These are phyloP conservation scores for Falco concolor DNA, from an alignment of 2,797 vertebrate species.

Conservation along the genomic window DNA sequence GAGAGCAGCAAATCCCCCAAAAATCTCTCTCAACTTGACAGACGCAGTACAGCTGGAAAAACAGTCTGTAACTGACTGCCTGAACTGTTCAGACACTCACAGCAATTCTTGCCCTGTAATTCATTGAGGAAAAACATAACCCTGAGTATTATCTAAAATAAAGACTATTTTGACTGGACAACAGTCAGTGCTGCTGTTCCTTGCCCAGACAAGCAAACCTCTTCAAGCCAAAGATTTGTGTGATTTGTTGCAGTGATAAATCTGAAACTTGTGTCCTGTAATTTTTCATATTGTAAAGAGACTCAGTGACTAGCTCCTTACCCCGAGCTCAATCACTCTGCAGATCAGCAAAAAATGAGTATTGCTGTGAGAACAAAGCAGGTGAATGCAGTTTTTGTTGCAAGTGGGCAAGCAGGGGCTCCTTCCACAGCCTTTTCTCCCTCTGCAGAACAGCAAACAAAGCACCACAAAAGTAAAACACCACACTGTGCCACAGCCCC, in stretches of 20 bases:
- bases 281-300: background rate
- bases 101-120: background rate
- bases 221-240: background rate
- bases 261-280: background rate
- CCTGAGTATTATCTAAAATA: constrained; percentile 15
- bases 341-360: background rate
- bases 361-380: background rate
- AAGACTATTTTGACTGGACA: constrained; percentile 49
- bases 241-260: background rate
- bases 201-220: constrained; percentile 8
- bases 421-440: background rate
- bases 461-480: rapidly evolving
- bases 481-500: background rate
- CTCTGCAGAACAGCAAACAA: background rate
- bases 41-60: constrained; percentile 9
- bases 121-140: constrained; percentile 33
- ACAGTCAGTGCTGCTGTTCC: background rate
- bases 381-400: background rate
- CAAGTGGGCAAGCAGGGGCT: background rate
- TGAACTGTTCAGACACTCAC: background rate
- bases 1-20: background rate
- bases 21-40: background rate
- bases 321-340: background rate
- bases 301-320: background rate
- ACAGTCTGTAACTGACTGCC: background rate